Evolutionary conservation across 35 echinoderm and acorn worm genomes (phyloP), one percentile per base, ranked within the genome.

Genomic region (Heliocidaris erythrogramma): DNA sequence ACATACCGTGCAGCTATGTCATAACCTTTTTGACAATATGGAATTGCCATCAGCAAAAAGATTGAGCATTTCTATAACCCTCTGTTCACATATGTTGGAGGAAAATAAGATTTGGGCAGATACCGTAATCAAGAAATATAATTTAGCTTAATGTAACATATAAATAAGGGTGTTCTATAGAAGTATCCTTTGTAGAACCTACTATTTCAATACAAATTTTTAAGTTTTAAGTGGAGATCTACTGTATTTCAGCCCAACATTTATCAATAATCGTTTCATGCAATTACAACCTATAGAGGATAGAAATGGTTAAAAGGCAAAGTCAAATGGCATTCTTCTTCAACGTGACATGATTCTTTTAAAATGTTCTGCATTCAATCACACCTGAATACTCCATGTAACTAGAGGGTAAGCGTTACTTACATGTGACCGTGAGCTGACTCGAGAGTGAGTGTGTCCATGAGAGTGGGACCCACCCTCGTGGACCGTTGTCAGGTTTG

Each of bases 401-500:
- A 30, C 31, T 86, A 17, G 85, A 32, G 18, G 85, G 85, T 32
- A 48, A 32, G 30, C 13, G 5, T 18, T 53, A 50, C 91, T 92
- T 92, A 92, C 91, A 92, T 92, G 91, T 92, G 48, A 30, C 29
- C 91, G 91, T 92, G 91, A 59, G 48, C 91, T 59, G 30, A 49
- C 91, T 48, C 49, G 91, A 59, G 91, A 49, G 30, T 92, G 91
- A 48, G 48, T 13, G 48, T 92, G 91, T 48, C 31, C 31, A 89
- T 89, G 87, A 13, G 87, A 32, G 32, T 89, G 87, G 50, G 48
- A 49, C 29, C 91, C 48, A 48, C 13, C 30, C 91, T 92, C 91
- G 24, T 92, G 91, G 91, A 92, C 91, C 17, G 91, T 92, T 56
- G 91, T 92, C 91, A 92, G 91, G 49, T 92, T 92, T 16, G 91